Percentiles rank a stretch among this genome's conserved stretches.
These are phyloP conservation scores for Synergus laeviventris DNA, from an alignment of 2,888 invertebrate species.

Conservation along the genomic window DNA sequence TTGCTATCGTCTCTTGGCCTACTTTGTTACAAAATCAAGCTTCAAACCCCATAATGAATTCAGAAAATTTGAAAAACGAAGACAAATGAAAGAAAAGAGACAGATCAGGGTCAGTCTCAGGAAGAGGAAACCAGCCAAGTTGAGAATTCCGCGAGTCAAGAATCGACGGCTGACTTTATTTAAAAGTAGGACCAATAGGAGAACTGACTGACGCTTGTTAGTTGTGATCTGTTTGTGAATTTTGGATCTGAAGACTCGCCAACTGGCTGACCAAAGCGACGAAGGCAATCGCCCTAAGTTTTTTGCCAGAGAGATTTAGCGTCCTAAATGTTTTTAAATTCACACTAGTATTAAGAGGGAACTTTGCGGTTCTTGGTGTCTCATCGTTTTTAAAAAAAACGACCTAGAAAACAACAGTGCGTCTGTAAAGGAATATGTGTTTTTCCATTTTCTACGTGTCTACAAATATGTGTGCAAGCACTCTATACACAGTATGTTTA, in stretches of 20 bases:
- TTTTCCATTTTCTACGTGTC: conserved; percentile 61
- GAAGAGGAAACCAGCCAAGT: neutral
- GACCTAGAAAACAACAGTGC: conserved; percentile 27
- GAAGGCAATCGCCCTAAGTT: conserved; percentile 38
- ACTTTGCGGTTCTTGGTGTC: conserved; percentile 4
- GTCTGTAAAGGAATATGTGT: conserved; percentile 49
- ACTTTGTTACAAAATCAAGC: neutral
- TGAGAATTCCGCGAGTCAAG: neutral
- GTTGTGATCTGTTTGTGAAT: conserved; percentile 22
- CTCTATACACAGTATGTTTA: conserved; percentile 41
- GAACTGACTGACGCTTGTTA: conserved; percentile 16
- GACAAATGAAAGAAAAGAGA: neutral
- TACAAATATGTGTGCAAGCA: conserved; percentile 44
- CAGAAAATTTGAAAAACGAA: neutral
- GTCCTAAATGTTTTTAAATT: conserved; percentile 26
- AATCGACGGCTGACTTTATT: conserved; percentile 1
- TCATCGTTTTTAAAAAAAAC: neutral
- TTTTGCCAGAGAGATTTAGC: conserved; percentile 23
- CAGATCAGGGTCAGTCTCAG: neutral
- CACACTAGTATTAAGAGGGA: conserved; percentile 26
- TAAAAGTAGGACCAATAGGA: conserved; percentile 27
- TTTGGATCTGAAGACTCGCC: conserved; percentile 33
- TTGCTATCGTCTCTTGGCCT: conserved; percentile 29
- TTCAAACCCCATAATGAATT: neutral
- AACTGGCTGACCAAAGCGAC: conserved; percentile 39